These are phyloP conservation scores for Cheilosia soror DNA, from an alignment of 2,888 invertebrate genomes.

Conservation along the genomic window DNA sequence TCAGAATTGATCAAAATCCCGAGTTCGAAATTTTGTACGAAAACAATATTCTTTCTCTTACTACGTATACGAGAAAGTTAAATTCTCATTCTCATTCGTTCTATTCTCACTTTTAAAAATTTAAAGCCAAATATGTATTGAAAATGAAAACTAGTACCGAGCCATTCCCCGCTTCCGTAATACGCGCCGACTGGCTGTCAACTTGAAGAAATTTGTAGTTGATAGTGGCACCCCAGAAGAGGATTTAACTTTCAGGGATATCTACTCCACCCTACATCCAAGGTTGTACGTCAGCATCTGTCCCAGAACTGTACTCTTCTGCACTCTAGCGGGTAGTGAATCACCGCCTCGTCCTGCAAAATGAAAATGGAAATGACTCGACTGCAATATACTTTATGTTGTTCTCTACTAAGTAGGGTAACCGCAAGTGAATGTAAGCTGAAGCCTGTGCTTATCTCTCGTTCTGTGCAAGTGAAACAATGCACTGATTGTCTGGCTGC, in stretches of 20 bases:
- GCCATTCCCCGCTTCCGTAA: neutral
- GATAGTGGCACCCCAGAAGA: constrained; percentile 57
- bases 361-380: constrained; percentile 62
- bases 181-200: constrained; percentile 55
- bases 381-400: constrained; percentile 64
- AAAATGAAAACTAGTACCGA: no score
- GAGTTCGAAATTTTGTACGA: no score
- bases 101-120: no score
- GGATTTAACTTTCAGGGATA: constrained; percentile 66
- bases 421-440: constrained; percentile 70
- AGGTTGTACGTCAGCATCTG: constrained; percentile 67
- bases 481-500: constrained; percentile 73
- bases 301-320: constrained; percentile 32
- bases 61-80: no score
- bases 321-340: constrained; percentile 2
- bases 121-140: no score
- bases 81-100: no score
- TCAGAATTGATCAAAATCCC: no score
- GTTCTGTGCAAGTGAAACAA: constrained; percentile 63
- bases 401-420: constrained; percentile 64
- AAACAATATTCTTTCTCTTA: no score
- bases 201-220: constrained; percentile 58
- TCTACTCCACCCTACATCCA: constrained; percentile 27
- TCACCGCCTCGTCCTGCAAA: constrained; percentile 20
- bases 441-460: constrained; percentile 62